Evolutionary conservation across 2,113 vertebrate species (phyloP), one percentile per base, ranked within the genome.

Genomic region (Rallus limicola): DNA sequence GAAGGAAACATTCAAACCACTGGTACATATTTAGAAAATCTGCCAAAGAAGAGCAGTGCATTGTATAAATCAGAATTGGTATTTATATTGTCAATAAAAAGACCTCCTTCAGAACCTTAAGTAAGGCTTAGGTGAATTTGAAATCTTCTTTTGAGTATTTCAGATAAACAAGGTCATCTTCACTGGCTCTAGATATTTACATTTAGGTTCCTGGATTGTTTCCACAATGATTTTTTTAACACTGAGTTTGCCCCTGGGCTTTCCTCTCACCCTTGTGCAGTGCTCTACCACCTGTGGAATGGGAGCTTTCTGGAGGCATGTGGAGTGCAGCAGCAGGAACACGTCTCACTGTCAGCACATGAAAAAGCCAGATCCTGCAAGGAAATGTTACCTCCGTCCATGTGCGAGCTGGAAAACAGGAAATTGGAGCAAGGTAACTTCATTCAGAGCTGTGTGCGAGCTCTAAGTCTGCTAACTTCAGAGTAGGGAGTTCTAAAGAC

Each of bases 271-370:
- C 44, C 20, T 15, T 29, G 11, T 38, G 17, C 92, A 99, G 99
- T 99, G 99, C 77, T 99, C 99, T 13, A 98, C 99, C 23, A 98
- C 98, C 0, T 99, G 99, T 78, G 99, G 99, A 18, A 93, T 99
- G n/a, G 99, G 99, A 11, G 98, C 98, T 44, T 98, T 99, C 86
- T 99, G 99, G 99, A 98, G 99, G 55, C 96, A 44, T 0, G 98
- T 99, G 24, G 90, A 94, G 67, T 99, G 99, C 95, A 99, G 98
- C 97, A 98, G 99, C n/a, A 81, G 81, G 24, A 95, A 90, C 4
- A 96, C 98, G 0, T 92, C 98, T 3, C 98, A 98, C 96, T 99
- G 99, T 59, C 94, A 96, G 40, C 94, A 89, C 68, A 42, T 87
- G 11, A 98, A 98, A 95, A 99, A 97, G 93, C 99, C 99, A 1